Percentiles rank a stretch among this genome's conserved stretches.
These are phyloP conservation scores for Gymnoscelis rufifasciata DNA, from an alignment of 2,888 invertebrate genomes.

Conservation along the genomic window DNA sequence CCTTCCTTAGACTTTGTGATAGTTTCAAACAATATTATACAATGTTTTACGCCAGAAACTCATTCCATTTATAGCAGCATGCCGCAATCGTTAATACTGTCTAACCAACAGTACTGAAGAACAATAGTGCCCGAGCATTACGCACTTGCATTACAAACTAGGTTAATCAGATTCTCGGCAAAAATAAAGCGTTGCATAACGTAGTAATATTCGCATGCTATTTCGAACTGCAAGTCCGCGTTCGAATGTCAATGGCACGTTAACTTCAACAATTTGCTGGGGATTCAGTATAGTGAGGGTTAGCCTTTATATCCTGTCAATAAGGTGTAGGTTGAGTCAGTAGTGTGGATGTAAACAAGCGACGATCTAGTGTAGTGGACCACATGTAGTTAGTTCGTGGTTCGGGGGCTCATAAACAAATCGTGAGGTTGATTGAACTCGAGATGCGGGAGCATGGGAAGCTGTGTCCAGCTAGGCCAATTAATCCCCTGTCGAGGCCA, in stretches of 20 bases:
- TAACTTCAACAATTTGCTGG: conserved; percentile 30
- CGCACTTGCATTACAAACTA: conserved; percentile 9
- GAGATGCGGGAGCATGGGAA: conserved; percentile 33
- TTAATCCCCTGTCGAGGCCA: conserved; percentile 34
- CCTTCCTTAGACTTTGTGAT: no score
- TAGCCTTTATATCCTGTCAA: conserved; percentile 33
- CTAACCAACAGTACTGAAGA: conserved; percentile 1
- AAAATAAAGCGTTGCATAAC: conserved; percentile 36
- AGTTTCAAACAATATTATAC: no score
- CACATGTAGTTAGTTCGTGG: conserved; percentile 3
- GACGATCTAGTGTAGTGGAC: conserved; percentile 4
- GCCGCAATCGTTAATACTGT: background rate
- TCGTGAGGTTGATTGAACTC: conserved; percentile 55
- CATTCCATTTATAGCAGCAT: background rate
- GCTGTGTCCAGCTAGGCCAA: conserved; percentile 41
- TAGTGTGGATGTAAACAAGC: conserved; percentile 10
- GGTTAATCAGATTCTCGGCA: conserved; percentile 33
- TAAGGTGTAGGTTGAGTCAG: conserved; percentile 8
- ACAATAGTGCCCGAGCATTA: conserved; percentile 8
- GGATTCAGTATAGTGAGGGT: conserved; percentile 14
- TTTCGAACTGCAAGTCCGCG: conserved; percentile 50
- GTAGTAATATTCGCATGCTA: conserved; percentile 45
- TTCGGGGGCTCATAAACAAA: conserved; percentile 49
- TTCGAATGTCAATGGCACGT: conserved; percentile 68
- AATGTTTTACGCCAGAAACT: background rate